Evolutionary conservation across 2,113 vertebrate species (phyloP), one percentile per base, ranked within the genome.

Genomic region (Synchiropus splendidus): DNA sequence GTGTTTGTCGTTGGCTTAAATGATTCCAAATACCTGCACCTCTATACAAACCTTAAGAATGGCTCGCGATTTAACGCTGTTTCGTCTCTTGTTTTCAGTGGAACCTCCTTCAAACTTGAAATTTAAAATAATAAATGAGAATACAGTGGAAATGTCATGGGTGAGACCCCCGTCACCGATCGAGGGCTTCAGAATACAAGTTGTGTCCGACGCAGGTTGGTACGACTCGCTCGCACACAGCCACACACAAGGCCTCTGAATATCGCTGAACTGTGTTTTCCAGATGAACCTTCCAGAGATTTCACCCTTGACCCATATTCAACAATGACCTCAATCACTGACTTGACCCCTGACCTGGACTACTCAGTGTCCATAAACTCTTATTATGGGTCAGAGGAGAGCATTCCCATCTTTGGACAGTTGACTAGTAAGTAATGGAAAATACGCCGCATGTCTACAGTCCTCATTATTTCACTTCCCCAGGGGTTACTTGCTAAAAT

Each of bases 81-180:
- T 36, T 67, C 39, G 68, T 75, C n/a, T 75, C 55, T 73, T 59
- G 12, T 80, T 95, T 90, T 56, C 91, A 98, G 95, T 97, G 88
- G 90, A 95, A 36, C 89, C 95, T 58, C 94, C 95, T 35, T 89
- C 92, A 87, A 81, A 94, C 75, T 91, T 98, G 86, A 95, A 91
- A 86, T 98, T 95, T 90, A 92, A 91, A 89, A 97, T 98, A 88
- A 78, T 95, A 89, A 91, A 95, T 92, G 94, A 98, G 78, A 89
- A 87, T 81, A 92, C 92, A 79, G 95, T 98, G 87, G 88, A 91
- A 80, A 97, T 98, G 95, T 87, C 90, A 83, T 98, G 95, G 95
- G 79, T 54, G 64, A 89, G 71, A 49, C 91, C 95, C 70, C 75
- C 68, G 13, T 79, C 86, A 72, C 75, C 31, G 50, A 92, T 97